Conservation (phyloP, 2,113 vertebrate species). For the Onychostoma macrolepis region DNA sequence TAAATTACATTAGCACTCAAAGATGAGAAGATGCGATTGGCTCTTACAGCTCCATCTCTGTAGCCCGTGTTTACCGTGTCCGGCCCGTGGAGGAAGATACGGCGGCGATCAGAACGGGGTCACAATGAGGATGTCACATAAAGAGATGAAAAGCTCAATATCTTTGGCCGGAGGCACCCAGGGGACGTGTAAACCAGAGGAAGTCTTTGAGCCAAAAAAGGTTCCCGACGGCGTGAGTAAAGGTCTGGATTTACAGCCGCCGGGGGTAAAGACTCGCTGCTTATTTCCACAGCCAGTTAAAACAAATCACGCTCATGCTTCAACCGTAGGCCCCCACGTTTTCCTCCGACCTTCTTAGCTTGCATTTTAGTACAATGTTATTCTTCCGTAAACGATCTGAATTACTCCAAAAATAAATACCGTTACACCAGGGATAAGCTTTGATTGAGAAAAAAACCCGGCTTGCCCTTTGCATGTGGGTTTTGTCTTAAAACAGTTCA, state of each 20-base stretch:
- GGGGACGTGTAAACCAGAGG: constrained; percentile 64
- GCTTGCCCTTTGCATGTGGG: neutral
- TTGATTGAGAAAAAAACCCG: constrained; percentile 19
- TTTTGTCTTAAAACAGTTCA: neutral
- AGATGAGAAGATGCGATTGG: constrained; percentile 70
- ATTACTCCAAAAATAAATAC: constrained; percentile 74
- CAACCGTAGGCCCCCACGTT: constrained; percentile 66
- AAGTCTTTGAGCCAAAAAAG: constrained; percentile 49
- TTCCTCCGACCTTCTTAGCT: constrained; percentile 59
- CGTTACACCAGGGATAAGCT: constrained; percentile 64
- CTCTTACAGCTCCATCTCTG: constrained; percentile 64
- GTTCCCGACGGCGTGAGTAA: constrained; percentile 68
- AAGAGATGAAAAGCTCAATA: constrained; percentile 73
- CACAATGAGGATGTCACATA: constrained; percentile 71
- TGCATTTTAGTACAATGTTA: constrained; percentile 56
- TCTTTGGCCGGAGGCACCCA: constrained; percentile 72
- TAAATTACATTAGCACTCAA: constrained; percentile 68
- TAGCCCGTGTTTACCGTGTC: neutral
- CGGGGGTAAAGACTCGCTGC: constrained; percentile 67
- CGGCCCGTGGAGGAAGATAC: neutral
- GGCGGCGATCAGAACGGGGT: constrained; percentile 23
- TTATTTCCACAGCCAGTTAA: constrained; percentile 79
- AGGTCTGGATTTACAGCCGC: constrained; percentile 74
- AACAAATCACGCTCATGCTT: constrained; percentile 77
- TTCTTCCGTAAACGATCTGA: constrained; percentile 64